phyloP scores from a whole-genome alignment of 2,113 vertebrate genomes.

The Petrocephalus microphthalmus region DNA sequence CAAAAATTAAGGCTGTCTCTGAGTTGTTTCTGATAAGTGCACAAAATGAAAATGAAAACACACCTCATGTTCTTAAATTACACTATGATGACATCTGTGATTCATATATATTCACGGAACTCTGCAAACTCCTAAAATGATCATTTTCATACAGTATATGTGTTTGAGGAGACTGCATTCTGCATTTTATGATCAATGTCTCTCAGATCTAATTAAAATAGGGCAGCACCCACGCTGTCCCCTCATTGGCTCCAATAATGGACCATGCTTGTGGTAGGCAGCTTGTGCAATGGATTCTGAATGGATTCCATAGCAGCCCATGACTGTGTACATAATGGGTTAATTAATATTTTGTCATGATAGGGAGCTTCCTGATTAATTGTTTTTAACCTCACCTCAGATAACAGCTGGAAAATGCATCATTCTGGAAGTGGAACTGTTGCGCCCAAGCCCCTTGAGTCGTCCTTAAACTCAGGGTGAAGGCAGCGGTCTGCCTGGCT shows the following conservation, averaged over 20 bases:
- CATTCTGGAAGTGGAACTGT: background rate
- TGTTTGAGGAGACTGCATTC: background rate
- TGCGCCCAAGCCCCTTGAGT: background rate
- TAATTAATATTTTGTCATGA: background rate
- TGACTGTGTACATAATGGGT: background rate
- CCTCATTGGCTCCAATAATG: background rate
- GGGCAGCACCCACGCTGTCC: background rate
- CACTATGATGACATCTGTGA: background rate
- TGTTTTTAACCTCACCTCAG: background rate
- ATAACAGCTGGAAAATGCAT: background rate
- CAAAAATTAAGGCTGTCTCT: background rate
- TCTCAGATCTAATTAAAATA: background rate
- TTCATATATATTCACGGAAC: background rate
- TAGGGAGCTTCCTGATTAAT: slow-evolving; percentile 3
- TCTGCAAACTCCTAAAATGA: background rate
- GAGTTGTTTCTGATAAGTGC: background rate
- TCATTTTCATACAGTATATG: background rate
- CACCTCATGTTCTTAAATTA: background rate
- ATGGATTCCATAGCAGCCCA: background rate
- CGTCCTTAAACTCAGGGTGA: background rate
- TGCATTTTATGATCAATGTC: background rate
- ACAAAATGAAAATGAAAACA: background rate
- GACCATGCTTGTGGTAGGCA: background rate
- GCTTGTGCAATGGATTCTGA: background rate
- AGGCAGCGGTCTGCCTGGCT: background rate